Conservation (phyloP, 2,888 invertebrate genomes). For the Sphinx pinastri region DNA sequence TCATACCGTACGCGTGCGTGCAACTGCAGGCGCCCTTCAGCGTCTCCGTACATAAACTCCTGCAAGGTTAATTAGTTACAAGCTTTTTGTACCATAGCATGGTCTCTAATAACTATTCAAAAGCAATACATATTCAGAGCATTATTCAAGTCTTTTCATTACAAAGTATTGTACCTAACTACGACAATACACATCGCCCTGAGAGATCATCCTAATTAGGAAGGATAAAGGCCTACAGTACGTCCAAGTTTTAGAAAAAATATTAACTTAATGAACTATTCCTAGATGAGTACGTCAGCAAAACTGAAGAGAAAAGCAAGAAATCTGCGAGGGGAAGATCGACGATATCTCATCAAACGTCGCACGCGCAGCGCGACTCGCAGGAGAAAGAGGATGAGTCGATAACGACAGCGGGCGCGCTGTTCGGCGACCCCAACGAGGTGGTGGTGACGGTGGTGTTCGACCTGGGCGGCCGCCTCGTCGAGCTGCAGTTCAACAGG, state of each 20-base stretch:
- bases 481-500: conserved; percentile 38
- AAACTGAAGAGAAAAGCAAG: conserved; percentile 32
- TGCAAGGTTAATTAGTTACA: conserved; percentile 30
- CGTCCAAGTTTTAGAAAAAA: too few relatives aligned
- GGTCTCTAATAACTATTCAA: too few relatives aligned
- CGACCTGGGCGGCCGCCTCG: conserved; percentile 33
- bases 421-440: conserved; percentile 7
- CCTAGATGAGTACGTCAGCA: conserved; percentile 37
- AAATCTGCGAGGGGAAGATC: conserved; percentile 23
- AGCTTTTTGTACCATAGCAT: too few relatives aligned
- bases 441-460: conserved; percentile 30
- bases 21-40: conserved; percentile 42
- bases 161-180: too few relatives aligned
- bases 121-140: too few relatives aligned
- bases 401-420: not conserved
- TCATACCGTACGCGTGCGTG: conserved; percentile 45
- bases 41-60: conserved; percentile 32
- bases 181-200: too few relatives aligned
- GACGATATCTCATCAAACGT: conserved; percentile 1
- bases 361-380: conserved; percentile 12
- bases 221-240: too few relatives aligned
- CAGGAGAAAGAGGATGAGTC: conserved; percentile 28
- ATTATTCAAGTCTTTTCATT: too few relatives aligned
- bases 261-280: not conserved
- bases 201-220: too few relatives aligned